A percentile compares a stretch with the other conserved stretches of the same genome.
These are phyloP conservation scores for Dissostichus mawsoni DNA, from an alignment of 2,113 vertebrate genomes.

Conservation along the genomic window DNA sequence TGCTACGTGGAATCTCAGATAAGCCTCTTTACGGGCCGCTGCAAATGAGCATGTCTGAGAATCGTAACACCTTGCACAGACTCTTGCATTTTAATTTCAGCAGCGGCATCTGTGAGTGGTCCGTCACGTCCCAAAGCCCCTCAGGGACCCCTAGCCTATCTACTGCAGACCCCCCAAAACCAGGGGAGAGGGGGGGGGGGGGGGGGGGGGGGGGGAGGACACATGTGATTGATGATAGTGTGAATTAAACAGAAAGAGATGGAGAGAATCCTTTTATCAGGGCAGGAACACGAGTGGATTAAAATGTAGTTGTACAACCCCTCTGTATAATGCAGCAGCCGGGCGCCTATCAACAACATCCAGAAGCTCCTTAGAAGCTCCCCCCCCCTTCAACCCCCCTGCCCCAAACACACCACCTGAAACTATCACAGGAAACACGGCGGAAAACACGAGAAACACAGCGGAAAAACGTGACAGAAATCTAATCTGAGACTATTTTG, in stretches of 20 bases:
- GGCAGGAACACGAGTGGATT: conserved; percentile 86
- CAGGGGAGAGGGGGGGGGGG: conserved; percentile 47
- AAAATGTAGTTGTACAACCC: conserved; percentile 87
- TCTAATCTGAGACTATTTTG: background rate
- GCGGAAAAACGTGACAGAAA: background rate
- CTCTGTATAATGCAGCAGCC: conserved; percentile 81
- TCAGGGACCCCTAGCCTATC: conserved; percentile 77
- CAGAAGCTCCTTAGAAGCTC: conserved; percentile 78
- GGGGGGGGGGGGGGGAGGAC: conserved; percentile 52
- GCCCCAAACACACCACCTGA: background rate
- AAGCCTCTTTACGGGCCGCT: conserved; percentile 76
- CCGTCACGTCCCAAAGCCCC: conserved; percentile 79
- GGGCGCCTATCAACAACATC: conserved; percentile 76
- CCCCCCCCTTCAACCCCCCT: conserved; percentile 29
- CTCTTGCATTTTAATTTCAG: conserved; percentile 84
- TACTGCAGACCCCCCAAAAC: conserved; percentile 77
- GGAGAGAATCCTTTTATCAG: conserved; percentile 87
- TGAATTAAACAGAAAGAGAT: conserved; percentile 86
- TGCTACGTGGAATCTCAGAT: conserved; percentile 69
- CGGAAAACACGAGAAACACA: conserved; percentile 16
- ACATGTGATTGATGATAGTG: conserved; percentile 87
- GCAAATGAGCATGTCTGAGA: conserved; percentile 81
- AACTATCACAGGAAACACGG: conserved; percentile 62
- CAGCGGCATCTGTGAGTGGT: conserved; percentile 85
- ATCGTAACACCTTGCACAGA: conserved; percentile 79